A percentile compares a stretch with the other conserved stretches of the same genome.
Conservation (phyloP, 2,797 vertebrate species). For the Prunella strophiata region DNA sequence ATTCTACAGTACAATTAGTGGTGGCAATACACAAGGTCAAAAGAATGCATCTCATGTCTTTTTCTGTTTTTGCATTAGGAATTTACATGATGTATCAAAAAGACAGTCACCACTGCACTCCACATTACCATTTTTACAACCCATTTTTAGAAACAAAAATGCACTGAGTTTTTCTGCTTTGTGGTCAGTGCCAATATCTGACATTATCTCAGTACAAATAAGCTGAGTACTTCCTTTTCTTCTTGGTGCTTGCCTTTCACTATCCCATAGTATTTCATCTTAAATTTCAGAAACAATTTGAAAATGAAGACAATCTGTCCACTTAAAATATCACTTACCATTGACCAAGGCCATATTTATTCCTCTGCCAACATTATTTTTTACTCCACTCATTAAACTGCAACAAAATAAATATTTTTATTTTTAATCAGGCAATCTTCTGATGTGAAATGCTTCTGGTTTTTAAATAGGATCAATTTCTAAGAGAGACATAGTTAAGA, state of each 20-base stretch:
- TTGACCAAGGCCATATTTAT: conserved; percentile 92
- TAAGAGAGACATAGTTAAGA: not conserved
- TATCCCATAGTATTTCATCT: not conserved
- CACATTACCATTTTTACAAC: not conserved
- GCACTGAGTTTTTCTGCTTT: not conserved
- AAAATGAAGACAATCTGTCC: not conserved
- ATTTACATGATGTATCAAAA: not conserved
- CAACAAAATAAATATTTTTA: conserved; percentile 25
- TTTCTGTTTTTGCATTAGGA: not conserved
- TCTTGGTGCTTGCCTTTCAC: not conserved
- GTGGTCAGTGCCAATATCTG: not conserved
- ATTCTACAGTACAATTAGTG: not conserved
- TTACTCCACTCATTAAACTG: conserved; percentile 95
- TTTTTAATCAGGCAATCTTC: conserved; percentile 9
- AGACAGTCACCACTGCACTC: not conserved
- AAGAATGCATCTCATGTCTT: not conserved
- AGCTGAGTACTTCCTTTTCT: not conserved
- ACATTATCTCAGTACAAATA: not conserved
- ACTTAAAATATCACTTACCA: conserved; percentile 78
- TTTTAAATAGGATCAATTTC: not conserved
- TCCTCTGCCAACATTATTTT: conserved; percentile 97
- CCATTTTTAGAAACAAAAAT: not conserved
- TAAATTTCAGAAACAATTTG: not conserved
- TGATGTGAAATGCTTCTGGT: not conserved
- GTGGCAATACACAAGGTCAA: not conserved